Evolutionary conservation across 2,888 invertebrate species (phyloP), one percentile per base, ranked within the genome.

Genomic region (Parthenolecanium corni): DNA sequence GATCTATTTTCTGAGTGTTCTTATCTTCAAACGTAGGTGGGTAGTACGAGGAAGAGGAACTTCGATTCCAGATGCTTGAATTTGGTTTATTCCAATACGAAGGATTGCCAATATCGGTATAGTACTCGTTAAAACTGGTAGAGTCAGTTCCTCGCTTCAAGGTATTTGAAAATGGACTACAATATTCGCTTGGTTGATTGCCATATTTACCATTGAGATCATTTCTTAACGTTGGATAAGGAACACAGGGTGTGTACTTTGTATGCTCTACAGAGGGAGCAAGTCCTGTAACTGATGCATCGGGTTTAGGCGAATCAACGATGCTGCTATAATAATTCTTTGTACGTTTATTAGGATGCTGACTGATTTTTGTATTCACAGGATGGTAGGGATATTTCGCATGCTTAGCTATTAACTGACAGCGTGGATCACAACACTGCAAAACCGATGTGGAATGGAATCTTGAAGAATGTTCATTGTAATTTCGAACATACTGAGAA

Each of bases 351-450:
- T 3, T 16, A 31, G 24, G 21, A n/a, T 21, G 21, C 4, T 44
- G 57, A 14, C 25, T 31, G 14, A 24, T 24, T 11, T 46, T 31
- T 16, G 42, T 57, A 20, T 57, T 57, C 11, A 16, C 3, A 42
- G 46, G 25, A 31, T 38, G 24, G 25, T 44, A 47, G 1, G 63
- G 46, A 20, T 53, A 63, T 40, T 63, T 63, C 1, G 63, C 25
- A 38, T 42, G 63, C 3, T 53, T 53, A 25, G 63, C 31, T 16
- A 63, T 23, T 1, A 63, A 46, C 16, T 53, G 63, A 20, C 63
- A 63, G 23, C 63, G 36, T 3, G 63, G 63, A 44, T 63, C 63
- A 36, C 63, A 63, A 44, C 63, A 63, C 12, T 63, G 63, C 16
- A 63, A 21, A 12, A 62, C 52, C 1, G 62, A 62, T 3, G 57